Percentiles rank a stretch among this genome's conserved stretches.
These are phyloP conservation scores for Formica exsecta DNA, from an alignment of 1,140 invertebrate genomes.

Conservation along the genomic window DNA sequence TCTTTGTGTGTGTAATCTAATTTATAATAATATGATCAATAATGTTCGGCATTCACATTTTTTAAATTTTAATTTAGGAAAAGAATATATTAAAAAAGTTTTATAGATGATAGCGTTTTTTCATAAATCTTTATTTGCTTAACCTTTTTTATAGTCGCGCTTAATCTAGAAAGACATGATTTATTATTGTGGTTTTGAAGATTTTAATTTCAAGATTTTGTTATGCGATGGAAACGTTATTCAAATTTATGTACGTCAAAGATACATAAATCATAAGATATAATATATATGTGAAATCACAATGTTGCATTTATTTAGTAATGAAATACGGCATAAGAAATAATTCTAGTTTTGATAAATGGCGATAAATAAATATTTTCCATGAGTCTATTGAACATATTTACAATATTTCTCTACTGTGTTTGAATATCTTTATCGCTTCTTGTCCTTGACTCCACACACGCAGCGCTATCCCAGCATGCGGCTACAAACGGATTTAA, in stretches of 20 bases:
- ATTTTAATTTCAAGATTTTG: conserved; percentile 21
- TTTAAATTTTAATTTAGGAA: background rate
- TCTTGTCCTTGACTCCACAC: conserved; percentile 58
- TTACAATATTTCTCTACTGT: conserved; percentile 55
- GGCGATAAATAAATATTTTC: conserved; percentile 22
- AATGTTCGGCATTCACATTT: background rate
- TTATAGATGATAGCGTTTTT: background rate
- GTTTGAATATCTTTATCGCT: conserved; percentile 63
- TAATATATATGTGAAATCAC: background rate
- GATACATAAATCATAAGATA: background rate
- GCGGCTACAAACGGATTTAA: conserved; percentile 58
- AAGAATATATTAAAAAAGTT: no score
- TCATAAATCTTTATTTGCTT: background rate
- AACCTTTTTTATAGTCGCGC: background rate
- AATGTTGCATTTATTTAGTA: conserved; percentile 30
- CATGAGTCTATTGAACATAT: conserved; percentile 37
- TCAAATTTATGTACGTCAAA: conserved; percentile 9
- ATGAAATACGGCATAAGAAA: background rate
- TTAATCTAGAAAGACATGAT: background rate
- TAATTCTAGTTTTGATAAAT: conserved; percentile 27
- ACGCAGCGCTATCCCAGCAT: conserved; percentile 26
- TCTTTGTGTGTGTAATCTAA: background rate
- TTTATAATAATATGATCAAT: background rate
- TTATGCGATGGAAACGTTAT: background rate
- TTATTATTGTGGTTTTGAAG: background rate